These are phyloP conservation scores for Dendrolimus pini DNA, from an alignment of 2,888 invertebrate genomes.

Conservation along the genomic window DNA sequence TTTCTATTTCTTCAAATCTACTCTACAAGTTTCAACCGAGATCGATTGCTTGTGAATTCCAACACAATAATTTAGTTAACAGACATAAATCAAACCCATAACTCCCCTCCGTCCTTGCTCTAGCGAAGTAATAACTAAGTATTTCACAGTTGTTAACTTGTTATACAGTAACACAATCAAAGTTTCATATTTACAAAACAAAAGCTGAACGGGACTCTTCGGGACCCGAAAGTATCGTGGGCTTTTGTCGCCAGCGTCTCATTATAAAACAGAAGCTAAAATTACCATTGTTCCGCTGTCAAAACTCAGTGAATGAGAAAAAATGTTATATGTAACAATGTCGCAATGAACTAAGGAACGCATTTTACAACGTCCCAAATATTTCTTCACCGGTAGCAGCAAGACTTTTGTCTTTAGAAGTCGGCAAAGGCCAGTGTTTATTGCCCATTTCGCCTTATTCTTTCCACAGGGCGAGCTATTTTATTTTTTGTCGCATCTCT, in stretches of 20 bases:
- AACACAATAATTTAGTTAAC: background rate
- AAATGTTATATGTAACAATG: conserved; percentile 54
- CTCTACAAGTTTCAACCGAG: no score
- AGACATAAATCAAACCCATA: background rate
- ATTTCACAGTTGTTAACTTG: background rate
- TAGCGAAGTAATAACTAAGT: background rate
- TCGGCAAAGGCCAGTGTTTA: conserved; percentile 42
- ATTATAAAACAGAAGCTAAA: conserved; percentile 61
- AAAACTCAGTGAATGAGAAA: conserved; percentile 55
- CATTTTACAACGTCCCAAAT: conserved; percentile 61
- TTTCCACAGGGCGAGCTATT: conserved; percentile 51
- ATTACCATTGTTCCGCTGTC: conserved; percentile 58
- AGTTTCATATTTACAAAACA: conserved; percentile 1
- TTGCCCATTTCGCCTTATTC: conserved; percentile 65
- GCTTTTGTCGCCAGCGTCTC: conserved; percentile 38
- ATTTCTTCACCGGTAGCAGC: conserved; percentile 57
- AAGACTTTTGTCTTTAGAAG: conserved; percentile 60
- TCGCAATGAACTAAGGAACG: conserved; percentile 58
- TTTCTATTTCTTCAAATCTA: no score
- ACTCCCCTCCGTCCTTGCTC: background rate
- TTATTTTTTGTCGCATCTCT: conserved; percentile 63
- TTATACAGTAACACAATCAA: background rate
- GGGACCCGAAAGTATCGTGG: conserved; percentile 24
- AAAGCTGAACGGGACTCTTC: conserved; percentile 20
- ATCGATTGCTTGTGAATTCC: no score